A percentile compares a stretch with the other conserved stretches of the same genome.
These are phyloP conservation scores for Sphaeridia pumilis DNA, from an alignment of 2,888 invertebrate species.

Conservation along the genomic window DNA sequence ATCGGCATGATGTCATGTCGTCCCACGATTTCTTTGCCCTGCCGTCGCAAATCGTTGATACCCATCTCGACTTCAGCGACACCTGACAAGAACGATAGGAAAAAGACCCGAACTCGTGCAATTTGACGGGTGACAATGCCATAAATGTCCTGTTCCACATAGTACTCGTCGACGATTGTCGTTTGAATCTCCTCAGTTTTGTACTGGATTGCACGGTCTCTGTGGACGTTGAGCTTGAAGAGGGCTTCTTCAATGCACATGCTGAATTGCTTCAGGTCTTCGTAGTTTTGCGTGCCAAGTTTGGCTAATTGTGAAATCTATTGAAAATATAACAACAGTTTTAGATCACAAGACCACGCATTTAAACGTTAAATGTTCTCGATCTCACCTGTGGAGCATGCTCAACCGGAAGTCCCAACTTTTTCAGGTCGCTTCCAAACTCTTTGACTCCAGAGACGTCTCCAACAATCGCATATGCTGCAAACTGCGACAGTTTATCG, in stretches of 20 bases:
- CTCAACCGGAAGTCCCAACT: slow-evolving; percentile 88
- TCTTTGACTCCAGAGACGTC: slow-evolving; percentile 89
- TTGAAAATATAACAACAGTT: background rate
- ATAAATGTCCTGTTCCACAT: slow-evolving; percentile 74
- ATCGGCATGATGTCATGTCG: slow-evolving; percentile 98
- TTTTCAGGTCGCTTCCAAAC: slow-evolving; percentile 82
- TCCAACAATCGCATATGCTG: slow-evolving; percentile 84
- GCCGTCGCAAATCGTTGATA: slow-evolving; percentile 91
- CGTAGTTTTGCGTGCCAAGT: slow-evolving; percentile 76
- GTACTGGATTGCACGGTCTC: slow-evolving; percentile 79
- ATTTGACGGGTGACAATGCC: slow-evolving; percentile 80
- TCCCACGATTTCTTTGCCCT: slow-evolving; percentile 98
- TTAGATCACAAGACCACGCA: background rate
- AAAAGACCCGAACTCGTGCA: slow-evolving; percentile 87
- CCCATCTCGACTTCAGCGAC: slow-evolving; percentile 96
- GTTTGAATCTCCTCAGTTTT: slow-evolving; percentile 95
- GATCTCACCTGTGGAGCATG: slow-evolving; percentile 85
- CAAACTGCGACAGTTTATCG: slow-evolving; percentile 82
- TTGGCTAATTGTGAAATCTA: slow-evolving; percentile 89
- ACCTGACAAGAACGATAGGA: slow-evolving; percentile 90
- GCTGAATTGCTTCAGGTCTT: slow-evolving; percentile 86
- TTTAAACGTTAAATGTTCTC: background rate
- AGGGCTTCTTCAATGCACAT: slow-evolving; percentile 84
- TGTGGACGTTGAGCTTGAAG: slow-evolving; percentile 68
- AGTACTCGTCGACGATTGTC: slow-evolving; percentile 82